Conservation (phyloP, 1,140 invertebrate genomes). For the Musca domestica region DNA sequence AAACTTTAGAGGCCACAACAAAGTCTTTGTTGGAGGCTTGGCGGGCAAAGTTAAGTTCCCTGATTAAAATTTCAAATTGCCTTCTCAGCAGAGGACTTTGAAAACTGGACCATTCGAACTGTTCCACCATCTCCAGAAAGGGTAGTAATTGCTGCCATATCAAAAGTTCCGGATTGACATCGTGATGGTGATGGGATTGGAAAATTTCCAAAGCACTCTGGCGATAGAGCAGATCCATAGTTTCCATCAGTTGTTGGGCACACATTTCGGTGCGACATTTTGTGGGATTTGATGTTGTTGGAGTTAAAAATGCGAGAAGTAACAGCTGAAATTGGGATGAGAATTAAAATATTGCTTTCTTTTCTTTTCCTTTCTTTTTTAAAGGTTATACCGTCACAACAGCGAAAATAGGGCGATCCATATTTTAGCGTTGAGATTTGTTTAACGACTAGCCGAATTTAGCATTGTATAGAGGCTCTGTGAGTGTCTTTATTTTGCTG, state of each 20-base stretch:
- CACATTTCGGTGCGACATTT: slow-evolving; percentile 1
- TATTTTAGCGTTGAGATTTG: too few relatives aligned
- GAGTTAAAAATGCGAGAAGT: too few relatives aligned
- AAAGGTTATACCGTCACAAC: too few relatives aligned
- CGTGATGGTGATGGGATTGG: slow-evolving; percentile 26
- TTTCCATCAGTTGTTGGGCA: slow-evolving; percentile 16
- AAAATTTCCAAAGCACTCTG: slow-evolving; percentile 23
- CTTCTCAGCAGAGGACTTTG: slow-evolving; percentile 23
- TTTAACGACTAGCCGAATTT: too few relatives aligned
- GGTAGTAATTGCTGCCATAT: slow-evolving; percentile 26
- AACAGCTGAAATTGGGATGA: not conserved
- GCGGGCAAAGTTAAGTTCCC: slow-evolving; percentile 23
- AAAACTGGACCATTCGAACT: slow-evolving; percentile 28
- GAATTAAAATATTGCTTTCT: too few relatives aligned
- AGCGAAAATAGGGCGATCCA: too few relatives aligned
- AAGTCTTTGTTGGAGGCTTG: slow-evolving; percentile 23
- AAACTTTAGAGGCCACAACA: slow-evolving; percentile 19
- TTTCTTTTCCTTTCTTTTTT: too few relatives aligned
- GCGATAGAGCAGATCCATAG: slow-evolving; percentile 26
- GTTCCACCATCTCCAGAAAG: slow-evolving; percentile 26
- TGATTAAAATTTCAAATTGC: slow-evolving; percentile 28
- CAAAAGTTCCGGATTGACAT: slow-evolving; percentile 25
- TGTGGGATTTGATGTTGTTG: too few relatives aligned
- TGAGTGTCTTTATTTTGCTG: too few relatives aligned
- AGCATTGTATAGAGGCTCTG: too few relatives aligned